Evolutionary conservation across 2,113 vertebrate genomes (phyloP).

Genomic region (Limnothrissa miodon): DNA sequence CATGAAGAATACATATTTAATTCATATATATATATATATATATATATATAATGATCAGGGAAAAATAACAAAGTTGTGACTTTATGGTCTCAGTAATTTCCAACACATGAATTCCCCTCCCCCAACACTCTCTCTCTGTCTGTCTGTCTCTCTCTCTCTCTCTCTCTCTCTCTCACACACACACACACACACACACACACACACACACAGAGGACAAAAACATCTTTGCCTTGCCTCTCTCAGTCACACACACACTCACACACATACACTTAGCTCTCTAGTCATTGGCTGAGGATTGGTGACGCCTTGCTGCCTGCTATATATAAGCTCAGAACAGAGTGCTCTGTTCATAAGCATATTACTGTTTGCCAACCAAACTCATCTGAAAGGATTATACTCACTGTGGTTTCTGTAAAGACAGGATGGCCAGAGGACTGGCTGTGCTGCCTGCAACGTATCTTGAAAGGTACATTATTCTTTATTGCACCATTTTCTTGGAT

Average conservation of each 20-base stretch:
- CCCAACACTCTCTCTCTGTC: background rate
- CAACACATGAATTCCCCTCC: too few species aligned
- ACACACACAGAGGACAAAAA: background rate
- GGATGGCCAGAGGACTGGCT: conserved; percentile 82
- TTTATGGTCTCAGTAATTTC: background rate
- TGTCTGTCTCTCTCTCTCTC: conserved; percentile 1
- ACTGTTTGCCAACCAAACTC: conserved; percentile 48
- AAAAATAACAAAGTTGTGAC: background rate
- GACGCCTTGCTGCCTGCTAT: conserved; percentile 51
- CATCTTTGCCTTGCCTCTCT: background rate
- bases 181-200: background rate
- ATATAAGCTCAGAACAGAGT: conserved; percentile 68
- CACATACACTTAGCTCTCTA: background rate
- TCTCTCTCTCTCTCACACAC: background rate
- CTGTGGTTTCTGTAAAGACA: conserved; percentile 43
- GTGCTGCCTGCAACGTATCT: conserved; percentile 76
- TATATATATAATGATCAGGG: background rate
- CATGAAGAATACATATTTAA: background rate
- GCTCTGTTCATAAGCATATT: conserved; percentile 26
- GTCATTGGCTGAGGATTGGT: conserved; percentile 62
- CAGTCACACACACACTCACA: conserved; percentile 9
- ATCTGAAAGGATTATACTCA: conserved; percentile 53
- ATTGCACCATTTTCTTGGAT: background rate
- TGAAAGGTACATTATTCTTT: conserved; percentile 79
- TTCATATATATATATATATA: too few species aligned